A percentile compares a stretch with the other conserved stretches of the same genome.
Evolutionary conservation across 2,888 invertebrate genomes (phyloP).

Genomic region (Blera fallax): DNA sequence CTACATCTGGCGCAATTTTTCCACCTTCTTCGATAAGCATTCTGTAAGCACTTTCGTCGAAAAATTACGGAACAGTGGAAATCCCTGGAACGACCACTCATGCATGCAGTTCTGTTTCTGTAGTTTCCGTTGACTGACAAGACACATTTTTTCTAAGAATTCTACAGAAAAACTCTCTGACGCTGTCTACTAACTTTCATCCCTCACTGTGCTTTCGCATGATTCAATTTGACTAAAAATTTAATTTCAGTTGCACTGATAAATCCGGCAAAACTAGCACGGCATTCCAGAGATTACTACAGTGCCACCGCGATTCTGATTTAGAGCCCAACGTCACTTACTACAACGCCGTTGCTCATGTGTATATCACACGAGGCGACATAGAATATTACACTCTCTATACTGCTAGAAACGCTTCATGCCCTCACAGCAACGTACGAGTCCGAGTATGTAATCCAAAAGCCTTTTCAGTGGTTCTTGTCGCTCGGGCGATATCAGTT

Average conservation of each 20-base stretch:
- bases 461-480: slow-evolving; percentile 63
- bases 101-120: too few species aligned
- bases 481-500: slow-evolving; percentile 62
- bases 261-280: slow-evolving; percentile 11
- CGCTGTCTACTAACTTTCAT: not conserved
- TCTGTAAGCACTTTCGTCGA: too few species aligned
- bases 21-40: not conserved
- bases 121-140: too few species aligned
- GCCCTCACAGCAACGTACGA: slow-evolving; percentile 9
- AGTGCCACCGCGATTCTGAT: slow-evolving; percentile 19
- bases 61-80: too few species aligned
- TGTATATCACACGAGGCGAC: not conserved
- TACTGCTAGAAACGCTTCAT: not conserved
- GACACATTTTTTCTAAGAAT: too few species aligned
- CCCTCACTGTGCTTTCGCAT: slow-evolving; percentile 3
- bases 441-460: slow-evolving; percentile 42
- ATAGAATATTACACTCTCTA: not conserved
- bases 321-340: not conserved
- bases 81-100: too few species aligned
- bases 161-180: too few species aligned
- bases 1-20: too few species aligned
- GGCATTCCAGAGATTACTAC: slow-evolving; percentile 1
- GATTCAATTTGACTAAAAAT: slow-evolving; percentile 1
- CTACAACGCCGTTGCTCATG: not conserved
- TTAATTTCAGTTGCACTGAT: slow-evolving; percentile 22